phyloP scores from a whole-genome alignment of 1,140 invertebrate species.

The Nebria ingens region DNA sequence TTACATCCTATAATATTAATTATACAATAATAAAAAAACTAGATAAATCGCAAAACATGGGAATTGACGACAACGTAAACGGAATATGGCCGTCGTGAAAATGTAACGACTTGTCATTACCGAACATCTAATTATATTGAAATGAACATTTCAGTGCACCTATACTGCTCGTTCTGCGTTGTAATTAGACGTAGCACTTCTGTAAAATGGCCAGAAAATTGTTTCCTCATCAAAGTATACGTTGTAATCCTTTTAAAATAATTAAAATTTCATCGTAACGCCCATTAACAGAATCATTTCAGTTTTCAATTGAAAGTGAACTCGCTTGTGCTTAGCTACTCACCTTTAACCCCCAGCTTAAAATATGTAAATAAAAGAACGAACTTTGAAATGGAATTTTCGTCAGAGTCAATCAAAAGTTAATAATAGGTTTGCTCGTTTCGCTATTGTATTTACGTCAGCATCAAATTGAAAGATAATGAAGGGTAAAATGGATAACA shows the following conservation, averaged over 20 bases:
- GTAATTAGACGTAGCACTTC: background rate
- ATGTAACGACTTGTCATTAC: background rate
- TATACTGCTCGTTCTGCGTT: background rate
- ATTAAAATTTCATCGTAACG: constrained; percentile 5
- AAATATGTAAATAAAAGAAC: background rate
- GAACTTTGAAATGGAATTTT: too few relatives aligned
- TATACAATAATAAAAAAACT: too few relatives aligned
- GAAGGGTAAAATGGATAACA: too few relatives aligned
- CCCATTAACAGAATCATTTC: background rate
- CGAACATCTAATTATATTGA: background rate
- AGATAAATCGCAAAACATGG: background rate
- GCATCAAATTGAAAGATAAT: too few relatives aligned
- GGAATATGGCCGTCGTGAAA: background rate
- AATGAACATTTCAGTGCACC: background rate
- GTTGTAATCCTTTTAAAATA: constrained; percentile 5
- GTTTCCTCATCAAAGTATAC: constrained; percentile 6
- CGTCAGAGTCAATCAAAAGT: too few relatives aligned
- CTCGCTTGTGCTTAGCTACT: background rate
- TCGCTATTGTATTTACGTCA: too few relatives aligned
- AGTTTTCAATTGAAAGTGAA: background rate
- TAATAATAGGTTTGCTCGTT: too few relatives aligned
- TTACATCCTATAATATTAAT: too few relatives aligned
- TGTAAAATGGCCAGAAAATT: background rate
- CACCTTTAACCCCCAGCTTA: background rate
- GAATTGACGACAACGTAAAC: background rate